Evolutionary conservation across 2,888 invertebrate species (phyloP).

Genomic region (Tricholauxania praeusta): DNA sequence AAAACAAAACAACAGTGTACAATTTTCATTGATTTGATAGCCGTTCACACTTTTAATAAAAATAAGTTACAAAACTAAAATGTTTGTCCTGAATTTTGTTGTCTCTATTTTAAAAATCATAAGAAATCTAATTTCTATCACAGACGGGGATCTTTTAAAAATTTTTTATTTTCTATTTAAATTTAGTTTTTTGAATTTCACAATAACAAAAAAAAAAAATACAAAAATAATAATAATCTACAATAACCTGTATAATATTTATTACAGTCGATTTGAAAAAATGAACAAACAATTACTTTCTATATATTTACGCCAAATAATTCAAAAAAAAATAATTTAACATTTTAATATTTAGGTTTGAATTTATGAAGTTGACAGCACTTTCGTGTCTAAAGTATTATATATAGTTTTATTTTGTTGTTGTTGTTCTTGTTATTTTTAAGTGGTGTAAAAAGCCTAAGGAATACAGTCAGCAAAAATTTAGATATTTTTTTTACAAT

Average conservation of each 20-base stretch:
- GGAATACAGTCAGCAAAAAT: slow-evolving; percentile 66
- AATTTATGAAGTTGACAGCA: too few relatives aligned
- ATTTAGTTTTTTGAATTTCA: not conserved
- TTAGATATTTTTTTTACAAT: slow-evolving; percentile 49
- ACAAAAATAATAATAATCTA: too few relatives aligned
- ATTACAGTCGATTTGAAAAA: too few relatives aligned
- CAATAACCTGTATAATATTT: too few relatives aligned
- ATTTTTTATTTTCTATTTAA: slow-evolving; percentile 1
- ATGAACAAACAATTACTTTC: too few relatives aligned
- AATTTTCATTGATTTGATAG: too few relatives aligned
- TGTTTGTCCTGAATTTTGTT: slow-evolving; percentile 17
- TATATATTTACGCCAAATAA: not conserved
- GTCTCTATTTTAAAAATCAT: slow-evolving; percentile 36
- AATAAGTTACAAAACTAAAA: too few relatives aligned
- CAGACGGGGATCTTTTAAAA: slow-evolving; percentile 56
- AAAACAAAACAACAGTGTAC: too few relatives aligned
- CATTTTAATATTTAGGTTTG: too few relatives aligned
- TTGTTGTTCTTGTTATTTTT: slow-evolving; percentile 41
- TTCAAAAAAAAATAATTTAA: not conserved
- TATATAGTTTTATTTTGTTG: slow-evolving; percentile 7
- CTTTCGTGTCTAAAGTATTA: slow-evolving; percentile 1
- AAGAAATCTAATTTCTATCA: slow-evolving; percentile 54
- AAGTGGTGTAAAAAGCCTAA: slow-evolving; percentile 66
- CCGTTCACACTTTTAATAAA: too few relatives aligned
- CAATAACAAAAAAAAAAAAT: too few relatives aligned